Evolutionary conservation across 1,140 invertebrate species (phyloP).

Genomic region (Apis florea): DNA sequence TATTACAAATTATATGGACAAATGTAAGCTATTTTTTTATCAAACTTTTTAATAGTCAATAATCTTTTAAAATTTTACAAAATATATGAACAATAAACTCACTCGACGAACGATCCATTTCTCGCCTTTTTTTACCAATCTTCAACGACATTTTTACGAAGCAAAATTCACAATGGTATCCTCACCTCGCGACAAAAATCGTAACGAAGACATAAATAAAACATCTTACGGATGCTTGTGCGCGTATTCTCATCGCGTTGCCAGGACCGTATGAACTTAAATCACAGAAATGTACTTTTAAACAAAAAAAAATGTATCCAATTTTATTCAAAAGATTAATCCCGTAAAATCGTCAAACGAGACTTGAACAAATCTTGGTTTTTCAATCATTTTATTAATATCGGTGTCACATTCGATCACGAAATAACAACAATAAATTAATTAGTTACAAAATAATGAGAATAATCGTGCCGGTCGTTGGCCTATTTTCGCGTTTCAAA

Average conservation of each 20-base stretch:
- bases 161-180: constrained; percentile 22
- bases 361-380: not conserved
- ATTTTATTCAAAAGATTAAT: not conserved
- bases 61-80: not conserved
- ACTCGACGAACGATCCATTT: constrained; percentile 7
- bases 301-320: not conserved
- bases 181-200: constrained; percentile 47
- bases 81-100: not conserved
- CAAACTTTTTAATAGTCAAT: not conserved
- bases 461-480: constrained; percentile 10
- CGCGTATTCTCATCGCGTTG: constrained; percentile 49
- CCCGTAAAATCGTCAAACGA: not conserved
- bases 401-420: accelerated
- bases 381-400: not conserved
- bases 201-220: constrained; percentile 55
- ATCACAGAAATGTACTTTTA: not conserved
- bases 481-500: not conserved
- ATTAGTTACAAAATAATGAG: not conserved
- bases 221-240: constrained; percentile 50
- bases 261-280: constrained; percentile 45
- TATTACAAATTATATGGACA: not conserved
- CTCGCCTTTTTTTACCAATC: not conserved
- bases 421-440: not conserved
- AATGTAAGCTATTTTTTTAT: too few species aligned
- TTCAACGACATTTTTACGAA: constrained; percentile 7